Evolutionary conservation across 1,140 invertebrate species (phyloP).

Genomic region (Rhagoletis zephyria): DNA sequence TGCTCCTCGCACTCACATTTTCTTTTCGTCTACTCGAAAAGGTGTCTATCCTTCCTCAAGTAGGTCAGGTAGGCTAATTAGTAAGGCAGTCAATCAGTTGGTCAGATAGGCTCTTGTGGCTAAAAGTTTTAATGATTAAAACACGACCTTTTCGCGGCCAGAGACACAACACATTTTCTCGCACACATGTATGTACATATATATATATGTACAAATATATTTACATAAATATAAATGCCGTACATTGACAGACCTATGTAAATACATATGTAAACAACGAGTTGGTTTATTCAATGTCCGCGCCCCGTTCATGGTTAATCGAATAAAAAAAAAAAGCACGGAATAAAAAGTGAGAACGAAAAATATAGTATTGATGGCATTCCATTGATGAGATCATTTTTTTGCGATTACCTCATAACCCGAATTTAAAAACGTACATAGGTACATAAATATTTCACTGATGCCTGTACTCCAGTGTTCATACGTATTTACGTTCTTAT

Average conservation of each 20-base stretch:
- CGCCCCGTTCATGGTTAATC: background rate
- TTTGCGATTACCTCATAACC: conserved; percentile 49
- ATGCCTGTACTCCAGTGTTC: background rate
- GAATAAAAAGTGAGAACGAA: background rate
- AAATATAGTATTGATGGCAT: conserved; percentile 8
- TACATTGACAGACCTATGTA: background rate
- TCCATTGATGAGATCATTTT: conserved; percentile 50
- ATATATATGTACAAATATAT: background rate
- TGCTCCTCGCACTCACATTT: too few species aligned
- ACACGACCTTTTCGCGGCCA: too few species aligned
- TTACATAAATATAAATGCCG: background rate
- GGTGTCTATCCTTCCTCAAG: too few species aligned
- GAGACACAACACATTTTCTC: background rate
- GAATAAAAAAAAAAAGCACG: background rate
- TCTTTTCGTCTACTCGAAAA: too few species aligned
- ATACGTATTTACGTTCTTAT: background rate
- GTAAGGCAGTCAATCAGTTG: too few species aligned
- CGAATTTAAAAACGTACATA: conserved; percentile 22
- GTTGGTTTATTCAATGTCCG: background rate
- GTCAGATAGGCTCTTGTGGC: too few species aligned
- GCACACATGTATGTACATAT: background rate
- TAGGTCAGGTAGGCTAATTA: too few species aligned
- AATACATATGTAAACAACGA: background rate
- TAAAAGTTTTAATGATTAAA: too few species aligned
- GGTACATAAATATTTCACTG: background rate